These are phyloP conservation scores for Eucidaris tribuloides DNA, from an alignment of 35 echinoderm and acorn worm genomes.

Conservation along the genomic window DNA sequence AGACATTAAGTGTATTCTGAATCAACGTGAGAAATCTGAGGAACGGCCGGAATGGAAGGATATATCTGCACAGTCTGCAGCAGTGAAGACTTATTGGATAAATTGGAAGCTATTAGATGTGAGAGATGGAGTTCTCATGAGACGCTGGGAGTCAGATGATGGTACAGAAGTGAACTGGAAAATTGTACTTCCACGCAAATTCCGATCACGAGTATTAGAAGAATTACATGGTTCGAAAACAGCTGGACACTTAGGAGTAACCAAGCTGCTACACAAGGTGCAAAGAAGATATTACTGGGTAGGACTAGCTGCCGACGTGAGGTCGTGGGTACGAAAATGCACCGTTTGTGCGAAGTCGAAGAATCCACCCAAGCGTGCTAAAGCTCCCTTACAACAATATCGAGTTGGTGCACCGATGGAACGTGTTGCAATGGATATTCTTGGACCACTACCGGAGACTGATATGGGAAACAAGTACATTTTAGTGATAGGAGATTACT, in stretches of 20 bases:
- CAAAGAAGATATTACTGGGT: constrained; percentile 3
- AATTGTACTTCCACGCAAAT: background rate
- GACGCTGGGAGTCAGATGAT: constrained; percentile 8
- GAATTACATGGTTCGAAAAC: background rate
- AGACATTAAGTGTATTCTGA: background rate
- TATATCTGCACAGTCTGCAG: background rate
- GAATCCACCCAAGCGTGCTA: background rate
- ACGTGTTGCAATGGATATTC: constrained; percentile 25
- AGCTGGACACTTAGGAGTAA: constrained; percentile 40
- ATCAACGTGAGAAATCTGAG: background rate
- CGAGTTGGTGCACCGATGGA: constrained; percentile 12
- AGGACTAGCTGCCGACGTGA: background rate
- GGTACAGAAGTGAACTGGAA: constrained; percentile 8
- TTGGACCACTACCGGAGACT: constrained; percentile 20
- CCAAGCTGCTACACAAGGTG: constrained; percentile 27
- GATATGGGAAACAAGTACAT: constrained; percentile 29
- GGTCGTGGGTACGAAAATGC: background rate
- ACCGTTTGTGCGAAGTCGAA: background rate
- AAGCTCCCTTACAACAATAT: background rate
- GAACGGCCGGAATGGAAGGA: background rate
- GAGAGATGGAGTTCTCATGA: background rate
- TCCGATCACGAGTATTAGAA: background rate
- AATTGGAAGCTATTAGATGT: constrained; percentile 24
- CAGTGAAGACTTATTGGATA: constrained; percentile 1
- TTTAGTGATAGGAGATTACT: constrained; percentile 39